Evolutionary conservation across 2,113 vertebrate species (phyloP).

Genomic region (Lates calcarifer): DNA sequence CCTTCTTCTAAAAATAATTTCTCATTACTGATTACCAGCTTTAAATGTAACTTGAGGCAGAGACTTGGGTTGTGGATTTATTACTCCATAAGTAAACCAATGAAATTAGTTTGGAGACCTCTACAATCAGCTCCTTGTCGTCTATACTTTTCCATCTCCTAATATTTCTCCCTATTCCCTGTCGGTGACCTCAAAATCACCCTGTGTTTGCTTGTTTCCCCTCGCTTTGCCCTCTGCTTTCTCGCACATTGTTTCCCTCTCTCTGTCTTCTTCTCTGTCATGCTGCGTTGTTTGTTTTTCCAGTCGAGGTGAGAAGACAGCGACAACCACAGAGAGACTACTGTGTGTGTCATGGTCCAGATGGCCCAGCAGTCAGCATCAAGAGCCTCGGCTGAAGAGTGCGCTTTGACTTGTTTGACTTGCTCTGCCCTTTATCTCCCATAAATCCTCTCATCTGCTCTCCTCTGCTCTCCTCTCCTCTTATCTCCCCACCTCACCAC

Average conservation of each 20-base stretch:
- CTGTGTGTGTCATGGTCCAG: slow-evolving; percentile 67
- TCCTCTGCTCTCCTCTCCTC: background rate
- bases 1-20: slow-evolving; percentile 1
- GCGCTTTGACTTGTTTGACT: slow-evolving; percentile 58
- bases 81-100: background rate
- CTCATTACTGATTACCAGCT: slow-evolving; percentile 2
- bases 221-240: background rate
- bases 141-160: background rate
- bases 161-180: background rate
- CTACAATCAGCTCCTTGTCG: background rate
- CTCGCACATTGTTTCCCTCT: slow-evolving; percentile 24
- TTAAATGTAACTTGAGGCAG: background rate
- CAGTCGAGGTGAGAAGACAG: slow-evolving; percentile 68
- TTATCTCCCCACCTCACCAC: too few relatives aligned
- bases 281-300: slow-evolving; percentile 77
- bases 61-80: background rate
- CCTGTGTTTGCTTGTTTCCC: background rate
- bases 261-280: slow-evolving; percentile 42
- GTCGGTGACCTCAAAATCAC: slow-evolving; percentile 19
- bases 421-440: slow-evolving; percentile 40
- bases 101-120: background rate
- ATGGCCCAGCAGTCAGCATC: slow-evolving; percentile 69
- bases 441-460: slow-evolving; percentile 1
- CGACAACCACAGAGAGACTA: slow-evolving; percentile 57
- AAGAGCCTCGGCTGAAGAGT: slow-evolving; percentile 28